Evolutionary conservation across 2,888 invertebrate species (phyloP), one percentile per base, ranked within the genome.

Genomic region (Ariolimax columbianus): DNA sequence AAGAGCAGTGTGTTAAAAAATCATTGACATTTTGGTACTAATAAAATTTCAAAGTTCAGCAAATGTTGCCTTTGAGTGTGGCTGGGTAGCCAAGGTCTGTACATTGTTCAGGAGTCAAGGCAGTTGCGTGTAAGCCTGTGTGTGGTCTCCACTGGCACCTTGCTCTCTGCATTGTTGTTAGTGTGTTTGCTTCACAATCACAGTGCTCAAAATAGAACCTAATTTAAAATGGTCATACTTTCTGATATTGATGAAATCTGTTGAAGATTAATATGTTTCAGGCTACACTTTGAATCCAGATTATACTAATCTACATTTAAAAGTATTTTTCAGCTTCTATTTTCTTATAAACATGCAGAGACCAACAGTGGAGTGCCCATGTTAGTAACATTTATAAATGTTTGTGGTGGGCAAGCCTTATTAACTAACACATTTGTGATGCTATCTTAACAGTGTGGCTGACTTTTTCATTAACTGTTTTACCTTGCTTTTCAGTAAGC

Each of bases 181-280:
- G 80, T 68, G 80, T 80, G 80, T 80, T 79, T 38, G 68, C 79
- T 66, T 80, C 70, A 80, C 80, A 80, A 47, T 80, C 80, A 80
- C 51, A 70, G 68, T 80, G 80, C 80, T 80, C 47, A 47, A 43
- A 36, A n/a, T 55, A 6, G 17, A 55, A 7, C 17, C 55, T 55
- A 55, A 11, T 19, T 23, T 55, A 55, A 55, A 23, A 3, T 47
- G 47, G 17, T 55, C 55, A 55, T 23, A 23, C 17, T 23, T 55
- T 55, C 23, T 55, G 3, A 14, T 55, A 23, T 55, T 3, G 7
- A 55, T 14, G 9, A 47, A 47, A 47, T 11, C 7, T 11, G 7
- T 47, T n/a, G n/a, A 7, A 47, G 14, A 47, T 14, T 47, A 14
- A 14, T 47, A 47, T 47, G 14, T 47, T 47, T 47, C 19, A 55